Evolutionary conservation across 37 sponge, comb jelly and placozoan species (phyloP), one percentile per base, ranked within the genome.

Genomic region (Halisarca cf. caerulea): DNA sequence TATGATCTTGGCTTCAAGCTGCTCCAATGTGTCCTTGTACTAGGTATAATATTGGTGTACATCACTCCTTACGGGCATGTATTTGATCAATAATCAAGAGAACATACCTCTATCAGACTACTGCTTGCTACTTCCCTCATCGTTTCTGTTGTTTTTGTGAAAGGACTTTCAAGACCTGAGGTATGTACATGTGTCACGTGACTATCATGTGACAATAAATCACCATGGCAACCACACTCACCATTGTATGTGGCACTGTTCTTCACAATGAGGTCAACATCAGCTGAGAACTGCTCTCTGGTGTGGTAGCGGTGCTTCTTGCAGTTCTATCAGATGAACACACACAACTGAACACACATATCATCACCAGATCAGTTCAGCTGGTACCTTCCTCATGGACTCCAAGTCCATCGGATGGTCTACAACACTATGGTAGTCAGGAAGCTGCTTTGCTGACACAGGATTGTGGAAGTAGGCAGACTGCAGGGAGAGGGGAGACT

Each of bases 221-320:
- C 35, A 25, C 27, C n/a, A 25, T 54, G 58, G 24, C 64, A n/a
- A 62, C 21, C 25, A 47, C 1, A 25, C 58, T 17, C 25, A 81
- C 99, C 99, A 90, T 98, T 96, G 89, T 94, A 98, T n/a, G 88
- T 88, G 37, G 80, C 71, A 38, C 94, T 93, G 87, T 98, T 98
- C 62, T 85, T 83, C 38, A 93, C 93, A n/a, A 98, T 88, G 83
- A 91, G 93, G 61, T 94, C 90, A 32, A 94, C 28, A 80, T 96
- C 94, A n/a, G 71, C 75, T 58, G 95, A 39, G 64, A 89, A 91
- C 37, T 91, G 85, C n/a, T 89, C 97, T 59, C 91, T 80, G 47
- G 78, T 84, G 6, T 35, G 79, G 80, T 92, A 96, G 37, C 23
- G 25, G 24, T 70, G 83, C 38, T 80, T 69, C 72, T 80, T 74